Base-by-base conservation (phyloP, 1,140 invertebrate species). In the Zaprionus davidi region DNA sequence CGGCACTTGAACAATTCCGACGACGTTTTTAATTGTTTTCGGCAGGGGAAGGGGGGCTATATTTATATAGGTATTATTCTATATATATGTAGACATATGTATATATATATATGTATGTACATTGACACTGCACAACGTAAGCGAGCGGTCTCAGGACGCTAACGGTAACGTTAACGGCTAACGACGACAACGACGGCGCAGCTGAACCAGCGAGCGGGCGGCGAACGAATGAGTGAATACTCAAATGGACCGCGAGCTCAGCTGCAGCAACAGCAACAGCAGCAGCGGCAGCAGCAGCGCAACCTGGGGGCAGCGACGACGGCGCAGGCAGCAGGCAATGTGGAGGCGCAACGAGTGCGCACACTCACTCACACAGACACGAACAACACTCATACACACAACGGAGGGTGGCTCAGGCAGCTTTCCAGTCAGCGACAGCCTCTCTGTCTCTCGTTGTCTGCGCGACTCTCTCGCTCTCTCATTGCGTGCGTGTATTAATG, bases 151-250 rank as follows among this genome's bases (percentile, higher is more conserved):
- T 26, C 41, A 76, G 55, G 69, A 65, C 59, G 55, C 31, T 28
- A 53, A 68, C 58, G 36, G 58, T 44, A 41, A 68, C 41, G 58
- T 26, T 22, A 53, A 75, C 71, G 49, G 49, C 69, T 17, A 79
- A 81, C 78, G 58, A 71, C 57, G 60, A 71, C 76, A 26, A 46
- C 57, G 56, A 70, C 71, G 34, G 86, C 85, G 81, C 85, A 90
- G 85, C 84, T 88, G 84, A 88, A 88, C 86, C 79, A 88, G 85
- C 85, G 85, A 88, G 82, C 84, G 71, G 85, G 85, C 85, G 79
- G 85, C 85, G 71, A 88, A 81, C 85, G 85, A 90, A 88, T 88
- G 81, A 85, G 82, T 81, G 86, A 88, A 71, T 85, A 90, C 81
- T 85, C 85, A 90, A 82, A 90, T 88, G 85, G 85, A 90, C 81